Evolutionary conservation across 1,140 invertebrate genomes (phyloP), one percentile per base, ranked within the genome.

Genomic region (Capitella teleta): DNA sequence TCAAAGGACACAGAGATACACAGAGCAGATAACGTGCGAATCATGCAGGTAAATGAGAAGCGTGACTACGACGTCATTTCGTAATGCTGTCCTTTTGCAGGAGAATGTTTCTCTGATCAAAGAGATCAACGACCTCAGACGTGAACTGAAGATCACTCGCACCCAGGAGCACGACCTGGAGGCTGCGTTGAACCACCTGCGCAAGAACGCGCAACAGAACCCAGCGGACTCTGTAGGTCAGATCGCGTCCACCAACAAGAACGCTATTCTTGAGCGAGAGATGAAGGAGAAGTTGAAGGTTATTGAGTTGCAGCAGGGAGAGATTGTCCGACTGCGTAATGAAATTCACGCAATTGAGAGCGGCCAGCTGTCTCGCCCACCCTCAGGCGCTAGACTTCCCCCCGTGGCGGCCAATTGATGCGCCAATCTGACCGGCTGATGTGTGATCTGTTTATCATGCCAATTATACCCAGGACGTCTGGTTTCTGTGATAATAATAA

Each of bases 71-170:
- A 10, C 16, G 32, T 34, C 16, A 1, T 16, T 34, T n/a, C n/a
- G n/a, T n/a, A n/a, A n/a, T n/a, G n/a, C n/a, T n/a, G n/a, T n/a
- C n/a, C n/a, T n/a, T n/a, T 66, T 78, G 14, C 70, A 86, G 70
- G 84, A 90, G 60, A 90, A 89, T 65, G 78, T 82, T 18, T 71
- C 75, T 2, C 73, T 90, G 8, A 73, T 90, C 6, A 71, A 77
- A 3, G 86, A 89, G 67, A 79, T 86, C 21, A 86, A 86, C 62
- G 76, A 77, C 49, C 60, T 86, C 21, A 76, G 83, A 26, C 74
- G 76, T 18, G 81, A 85, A 60, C 61, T 86, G 41, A 82, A 82
- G 61, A 66, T 76, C 1, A 76, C 79, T 19, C 74, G 79, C 4
- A 76, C 75, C 21, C 70, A 78, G 21, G 80, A 80, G 56, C 72